Evolutionary conservation across 2,888 invertebrate genomes (phyloP).

Genomic region (Chelonus formosanus): DNA sequence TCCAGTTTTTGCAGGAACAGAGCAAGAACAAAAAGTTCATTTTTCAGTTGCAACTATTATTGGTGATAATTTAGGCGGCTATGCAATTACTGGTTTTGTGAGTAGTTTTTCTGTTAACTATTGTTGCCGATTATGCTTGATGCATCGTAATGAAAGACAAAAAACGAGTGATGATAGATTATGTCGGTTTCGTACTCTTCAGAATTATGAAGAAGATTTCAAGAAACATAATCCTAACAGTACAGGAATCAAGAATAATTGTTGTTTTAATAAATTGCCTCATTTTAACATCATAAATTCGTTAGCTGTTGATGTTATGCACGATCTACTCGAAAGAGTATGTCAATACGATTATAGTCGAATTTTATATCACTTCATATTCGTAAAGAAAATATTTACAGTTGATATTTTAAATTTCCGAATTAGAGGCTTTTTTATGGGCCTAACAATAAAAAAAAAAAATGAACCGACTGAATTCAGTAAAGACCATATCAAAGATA

Average conservation of each 20-base stretch:
- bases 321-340: slow-evolving; percentile 1
- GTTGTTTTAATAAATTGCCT: not conserved
- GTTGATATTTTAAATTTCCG: slow-evolving; percentile 36
- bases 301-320: slow-evolving; percentile 1
- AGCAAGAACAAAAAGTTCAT: not conserved
- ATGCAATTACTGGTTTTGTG: slow-evolving; percentile 6
- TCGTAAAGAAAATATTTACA: slow-evolving; percentile 36
- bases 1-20: not conserved
- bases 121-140: not conserved
- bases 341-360: not conserved
- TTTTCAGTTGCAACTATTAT: not conserved
- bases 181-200: not conserved
- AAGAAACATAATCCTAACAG: not conserved
- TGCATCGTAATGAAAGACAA: not conserved
- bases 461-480: slow-evolving; percentile 38
- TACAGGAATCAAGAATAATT: not conserved
- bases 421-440: slow-evolving; percentile 40
- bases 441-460: slow-evolving; percentile 32
- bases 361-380: slow-evolving; percentile 35
- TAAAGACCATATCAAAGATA: slow-evolving; percentile 31
- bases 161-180: not conserved
- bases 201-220: not conserved
- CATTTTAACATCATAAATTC: not conserved
- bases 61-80: slow-evolving; percentile 1
- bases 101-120: not conserved